A percentile compares a stretch with the other conserved stretches of the same genome.
Conservation (phyloP, 2,797 vertebrate genomes). For the Gymnothorax javanicus region DNA sequence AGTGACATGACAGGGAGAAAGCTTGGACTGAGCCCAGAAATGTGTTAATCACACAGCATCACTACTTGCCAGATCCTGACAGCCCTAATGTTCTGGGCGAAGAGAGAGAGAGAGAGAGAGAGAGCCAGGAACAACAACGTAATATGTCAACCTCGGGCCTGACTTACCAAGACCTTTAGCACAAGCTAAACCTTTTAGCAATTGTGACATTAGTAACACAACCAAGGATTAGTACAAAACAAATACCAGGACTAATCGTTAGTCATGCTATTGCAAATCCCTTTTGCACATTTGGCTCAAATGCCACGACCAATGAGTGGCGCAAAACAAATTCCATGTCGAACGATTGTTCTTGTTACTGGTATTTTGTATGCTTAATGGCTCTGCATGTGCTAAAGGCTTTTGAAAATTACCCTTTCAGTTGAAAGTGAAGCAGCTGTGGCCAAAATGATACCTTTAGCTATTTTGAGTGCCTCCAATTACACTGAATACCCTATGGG, state of each 20-base stretch:
- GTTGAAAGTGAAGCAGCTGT: neutral
- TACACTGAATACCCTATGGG: neutral
- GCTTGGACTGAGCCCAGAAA: neutral
- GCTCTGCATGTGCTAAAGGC: neutral
- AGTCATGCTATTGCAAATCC: no score
- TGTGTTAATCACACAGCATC: conserved; percentile 3
- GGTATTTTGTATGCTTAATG: no score
- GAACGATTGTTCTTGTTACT: no score
- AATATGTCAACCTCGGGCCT: neutral
- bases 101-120: neutral
- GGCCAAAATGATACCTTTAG: neutral
- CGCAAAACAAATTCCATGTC: no score
- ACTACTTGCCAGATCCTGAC: neutral
- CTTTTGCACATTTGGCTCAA: no score
- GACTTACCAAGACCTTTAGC: neutral
- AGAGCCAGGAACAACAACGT: neutral
- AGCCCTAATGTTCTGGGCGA: neutral
- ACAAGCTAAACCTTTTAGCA: neutral
- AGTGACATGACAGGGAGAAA: neutral
- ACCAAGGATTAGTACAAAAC: neutral
- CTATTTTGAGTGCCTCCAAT: neutral
- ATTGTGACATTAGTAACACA: neutral
- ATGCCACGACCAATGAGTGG: no score
- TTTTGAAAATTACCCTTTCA: neutral
- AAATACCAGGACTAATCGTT: neutral